Base-by-base conservation (phyloP, 2,888 invertebrate genomes). In the Drosophila flavopinicola region DNA sequence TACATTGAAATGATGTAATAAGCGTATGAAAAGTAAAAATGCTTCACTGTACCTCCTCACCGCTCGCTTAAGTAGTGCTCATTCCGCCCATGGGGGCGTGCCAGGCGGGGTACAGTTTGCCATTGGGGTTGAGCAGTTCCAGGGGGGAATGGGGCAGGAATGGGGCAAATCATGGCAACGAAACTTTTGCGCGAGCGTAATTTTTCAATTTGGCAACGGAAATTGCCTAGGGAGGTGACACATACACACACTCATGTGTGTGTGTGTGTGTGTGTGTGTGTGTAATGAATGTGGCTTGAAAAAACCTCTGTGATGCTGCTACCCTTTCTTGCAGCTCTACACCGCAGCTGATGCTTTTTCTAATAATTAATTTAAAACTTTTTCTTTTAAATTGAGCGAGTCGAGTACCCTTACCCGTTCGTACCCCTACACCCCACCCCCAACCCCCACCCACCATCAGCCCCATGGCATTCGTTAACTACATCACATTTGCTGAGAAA, bases 281-380 rank as follows among this genome's bases (percentile, higher is more conserved):
- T 20, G 20, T 20, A 20, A 20, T 20, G 38, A 27, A 42, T 59
- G 51, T 56, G 57, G 17, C 53, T 68, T 53, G 35, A 44, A 73
- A 44, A 73, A 80, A 65, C 61, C 83, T 66, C 64, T 23, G 63
- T 69, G 63, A 63, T 7, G 32, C 48, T 7, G 32, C 48, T 58
- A 70, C 54, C 60, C 73, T 63, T 70, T 54, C 41, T 44, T 65
- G 42, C 25, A 24, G n/a, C 74, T 44, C 44, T 47, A 48, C 61
- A 73, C 86, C 83, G 53, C 82, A 82, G 85, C 85, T 85, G 85
- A 82, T 86, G 85, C 87, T 85, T 87, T 83, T 88, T 87, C 89
- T 89, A 89, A 89, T 90, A 89, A 90, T 89, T 89, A 89, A 90
- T 89, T 89, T 89, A 90, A 90, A 89, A 89, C 80, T 90, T 90